Base-by-base conservation (phyloP, 2,113 vertebrate genomes). In the Limanda limanda region DNA sequence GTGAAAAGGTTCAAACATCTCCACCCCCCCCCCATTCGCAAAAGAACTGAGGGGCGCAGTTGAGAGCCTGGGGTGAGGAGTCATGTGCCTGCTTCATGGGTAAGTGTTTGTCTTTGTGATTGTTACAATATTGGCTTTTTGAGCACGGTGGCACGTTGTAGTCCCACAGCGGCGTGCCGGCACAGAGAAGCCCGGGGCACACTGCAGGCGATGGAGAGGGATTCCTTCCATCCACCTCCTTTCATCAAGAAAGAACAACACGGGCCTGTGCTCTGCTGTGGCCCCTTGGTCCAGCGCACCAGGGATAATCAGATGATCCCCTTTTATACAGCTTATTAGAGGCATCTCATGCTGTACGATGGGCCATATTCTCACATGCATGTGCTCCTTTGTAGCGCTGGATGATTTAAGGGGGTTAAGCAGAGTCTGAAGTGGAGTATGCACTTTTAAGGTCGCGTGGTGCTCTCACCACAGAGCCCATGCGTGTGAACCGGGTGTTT, bases 311-410 rank as follows among this genome's bases (percentile, higher is more conserved):
- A 88, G 79, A 92, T 92, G 85, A 94, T 93, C 86, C 90, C 88
- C 90, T 92, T 92, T 93, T 86, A 92, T 91, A 85, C 84, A 91
- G 89, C 89, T 93, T 94, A 93, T 94, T 94, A 92, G 89, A 89
- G 83, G 88, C 88, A 86, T 91, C 85, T 92, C 80, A 70, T 81
- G 78, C 84, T 82, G 80, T 89, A 90, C 82, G 86, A 89, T 78
- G 61, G 85, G 83, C 79, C 88, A 76, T 87, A 85, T 81, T 90
- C 87, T 91, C 79, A 86, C 82, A 91, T 86, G 89, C 81, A 83
- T 83, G 74, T 76, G 79, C 52, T 64, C 67, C 82, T 92, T 89
- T 91, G 86, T 86, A 87, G 78, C 67, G 48, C 69, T 58, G 59
- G 84, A 74, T 89, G 85, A 90, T 84, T 89, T 87, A 80, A 87